phyloP scores from a whole-genome alignment of 2,113 vertebrate genomes.

The Etheostoma cragini region DNA sequence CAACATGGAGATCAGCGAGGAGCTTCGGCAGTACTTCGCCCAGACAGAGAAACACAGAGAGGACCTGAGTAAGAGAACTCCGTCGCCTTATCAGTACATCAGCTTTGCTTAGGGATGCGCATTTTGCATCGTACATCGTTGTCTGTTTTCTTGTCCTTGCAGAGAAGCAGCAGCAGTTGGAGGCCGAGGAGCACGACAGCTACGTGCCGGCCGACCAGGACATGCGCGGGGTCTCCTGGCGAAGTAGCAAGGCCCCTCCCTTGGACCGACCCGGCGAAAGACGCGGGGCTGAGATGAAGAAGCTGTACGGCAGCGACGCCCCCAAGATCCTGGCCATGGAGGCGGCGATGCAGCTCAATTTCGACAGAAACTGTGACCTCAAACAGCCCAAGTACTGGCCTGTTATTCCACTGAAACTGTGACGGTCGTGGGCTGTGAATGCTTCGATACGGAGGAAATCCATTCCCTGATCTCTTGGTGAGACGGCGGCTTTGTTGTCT shows the following conservation, averaged over 20 bases:
- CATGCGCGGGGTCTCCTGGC: conserved; percentile 76
- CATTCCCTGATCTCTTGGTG: neutral
- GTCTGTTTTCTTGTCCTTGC: conserved; percentile 21
- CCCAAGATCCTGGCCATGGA: conserved; percentile 95
- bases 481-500: neutral
- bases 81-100: neutral
- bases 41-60: conserved; percentile 91
- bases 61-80: conserved; percentile 89
- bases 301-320: conserved; percentile 88
- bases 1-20: conserved; percentile 97
- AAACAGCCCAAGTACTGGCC: conserved; percentile 97
- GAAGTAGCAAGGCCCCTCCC: conserved; percentile 83
- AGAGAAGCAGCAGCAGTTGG: conserved; percentile 93
- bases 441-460: conserved; percentile 1
- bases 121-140: too few species aligned
- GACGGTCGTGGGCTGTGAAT: conserved; percentile 24
- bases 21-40: conserved; percentile 94
- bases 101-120: too few species aligned
- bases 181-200: conserved; percentile 82
- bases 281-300: conserved; percentile 90
- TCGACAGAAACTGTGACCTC: conserved; percentile 92
- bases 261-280: conserved; percentile 88
- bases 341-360: conserved; percentile 92
- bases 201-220: conserved; percentile 92
- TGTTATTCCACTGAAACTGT: conserved; percentile 93